Percentiles rank a stretch among this genome's conserved stretches.
Evolutionary conservation across 2,113 vertebrate species (phyloP).

Genomic region (Pachypanchax playfairii): DNA sequence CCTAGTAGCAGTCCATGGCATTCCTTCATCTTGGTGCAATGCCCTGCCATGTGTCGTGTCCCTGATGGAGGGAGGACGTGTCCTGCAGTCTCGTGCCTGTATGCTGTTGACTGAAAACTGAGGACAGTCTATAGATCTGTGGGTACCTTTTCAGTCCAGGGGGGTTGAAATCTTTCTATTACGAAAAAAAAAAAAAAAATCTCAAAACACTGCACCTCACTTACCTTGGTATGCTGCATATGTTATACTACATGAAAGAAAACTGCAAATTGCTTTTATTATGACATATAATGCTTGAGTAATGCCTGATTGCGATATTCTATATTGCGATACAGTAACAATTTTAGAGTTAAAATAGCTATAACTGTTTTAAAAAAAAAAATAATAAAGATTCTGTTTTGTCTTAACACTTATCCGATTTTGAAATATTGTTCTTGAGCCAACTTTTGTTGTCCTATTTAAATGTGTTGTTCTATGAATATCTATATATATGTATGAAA

Average conservation of each 20-base stretch:
- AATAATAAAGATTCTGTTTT: constrained; percentile 75
- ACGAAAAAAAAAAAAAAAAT: constrained; percentile 52
- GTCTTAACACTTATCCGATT: constrained; percentile 82
- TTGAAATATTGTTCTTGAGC: constrained; percentile 77
- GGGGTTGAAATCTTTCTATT: constrained; percentile 68
- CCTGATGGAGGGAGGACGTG: constrained; percentile 35
- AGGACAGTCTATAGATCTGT: constrained; percentile 70
- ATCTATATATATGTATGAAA: constrained; percentile 77
- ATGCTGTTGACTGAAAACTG: constrained; percentile 32
- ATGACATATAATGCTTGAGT: constrained; percentile 85
- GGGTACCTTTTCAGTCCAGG: constrained; percentile 77
- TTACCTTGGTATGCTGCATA: constrained; percentile 94
- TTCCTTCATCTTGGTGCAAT: constrained; percentile 52
- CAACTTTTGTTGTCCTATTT: constrained; percentile 83
- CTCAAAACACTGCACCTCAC: constrained; percentile 89
- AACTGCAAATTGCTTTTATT: constrained; percentile 85
- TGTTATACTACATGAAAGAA: constrained; percentile 84
- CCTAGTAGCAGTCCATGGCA: constrained; percentile 46
- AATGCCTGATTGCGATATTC: constrained; percentile 84
- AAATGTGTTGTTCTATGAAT: constrained; percentile 78
- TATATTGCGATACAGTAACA: constrained; percentile 79
- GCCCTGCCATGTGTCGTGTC: constrained; percentile 55
- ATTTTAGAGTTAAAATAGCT: constrained; percentile 79
- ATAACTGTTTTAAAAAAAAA: too few species aligned
- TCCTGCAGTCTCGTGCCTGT: constrained; percentile 44